These are phyloP conservation scores for Vidua chalybeata DNA, from an alignment of 2,113 vertebrate species.

Conservation along the genomic window DNA sequence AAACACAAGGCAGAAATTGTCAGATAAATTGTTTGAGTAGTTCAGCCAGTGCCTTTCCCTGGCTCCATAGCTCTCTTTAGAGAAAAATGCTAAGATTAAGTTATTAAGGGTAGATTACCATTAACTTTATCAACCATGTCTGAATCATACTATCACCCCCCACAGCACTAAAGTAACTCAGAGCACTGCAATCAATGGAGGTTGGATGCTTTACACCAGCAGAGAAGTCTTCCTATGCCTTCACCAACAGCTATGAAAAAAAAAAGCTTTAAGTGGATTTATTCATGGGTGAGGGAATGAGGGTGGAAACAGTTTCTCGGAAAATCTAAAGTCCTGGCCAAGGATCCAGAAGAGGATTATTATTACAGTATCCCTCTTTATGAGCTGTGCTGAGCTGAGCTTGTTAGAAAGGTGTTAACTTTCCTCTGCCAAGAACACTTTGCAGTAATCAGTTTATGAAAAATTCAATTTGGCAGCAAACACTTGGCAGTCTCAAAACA, in stretches of 20 bases:
- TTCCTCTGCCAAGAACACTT: constrained; percentile 44
- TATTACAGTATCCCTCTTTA: neutral
- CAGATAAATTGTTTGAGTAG: neutral
- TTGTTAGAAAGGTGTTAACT: constrained; percentile 61
- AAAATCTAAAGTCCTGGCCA: constrained; percentile 45
- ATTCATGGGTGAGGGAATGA: neutral
- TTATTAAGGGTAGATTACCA: neutral
- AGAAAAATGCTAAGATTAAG: neutral
- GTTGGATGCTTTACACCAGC: neutral
- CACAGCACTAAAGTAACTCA: neutral
- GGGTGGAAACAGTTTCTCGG: neutral
- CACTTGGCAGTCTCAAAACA: constrained; percentile 43
- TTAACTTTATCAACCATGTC: neutral
- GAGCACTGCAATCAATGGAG: neutral
- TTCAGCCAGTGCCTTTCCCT: neutral
- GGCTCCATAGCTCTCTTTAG: neutral
- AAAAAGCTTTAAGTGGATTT: constrained; percentile 18
- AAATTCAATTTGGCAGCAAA: constrained; percentile 61
- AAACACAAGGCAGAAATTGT: neutral
- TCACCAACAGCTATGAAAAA: neutral
- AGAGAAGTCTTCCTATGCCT: constrained; percentile 1
- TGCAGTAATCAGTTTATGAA: constrained; percentile 57
- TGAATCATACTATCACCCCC: constrained; percentile 1
- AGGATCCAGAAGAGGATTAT: constrained; percentile 25
- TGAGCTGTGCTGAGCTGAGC: constrained; percentile 3